Conservation (phyloP, 2,113 vertebrate genomes). For the Chloroceryle aenea region DNA sequence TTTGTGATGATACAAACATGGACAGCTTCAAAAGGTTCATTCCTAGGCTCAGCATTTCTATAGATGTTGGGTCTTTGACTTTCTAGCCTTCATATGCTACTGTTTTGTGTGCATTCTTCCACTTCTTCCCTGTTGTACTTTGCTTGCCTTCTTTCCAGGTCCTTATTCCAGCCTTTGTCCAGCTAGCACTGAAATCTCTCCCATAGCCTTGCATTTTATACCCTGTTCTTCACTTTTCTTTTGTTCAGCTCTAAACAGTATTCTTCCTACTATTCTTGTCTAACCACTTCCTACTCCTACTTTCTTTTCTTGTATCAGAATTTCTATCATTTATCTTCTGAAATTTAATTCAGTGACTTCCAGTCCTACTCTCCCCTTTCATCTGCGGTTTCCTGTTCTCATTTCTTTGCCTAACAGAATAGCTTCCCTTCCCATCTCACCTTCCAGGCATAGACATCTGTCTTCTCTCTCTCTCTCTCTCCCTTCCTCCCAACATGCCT, state of each 20-base stretch:
- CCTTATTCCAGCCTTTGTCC: not conserved
- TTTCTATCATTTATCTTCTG: not conserved
- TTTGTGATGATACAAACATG: not conserved
- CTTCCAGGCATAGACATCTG: not conserved
- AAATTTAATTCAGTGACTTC: not conserved
- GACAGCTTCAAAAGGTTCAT: not conserved
- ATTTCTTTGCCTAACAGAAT: not conserved
- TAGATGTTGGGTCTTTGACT: not conserved
- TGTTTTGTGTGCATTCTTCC: not conserved
- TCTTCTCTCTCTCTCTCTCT: not conserved
- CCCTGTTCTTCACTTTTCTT: not conserved
- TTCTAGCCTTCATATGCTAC: not conserved
- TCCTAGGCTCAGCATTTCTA: not conserved
- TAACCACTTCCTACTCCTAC: not conserved
- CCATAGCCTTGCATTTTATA: accelerated
- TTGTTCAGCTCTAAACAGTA: not conserved
- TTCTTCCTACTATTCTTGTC: not conserved
- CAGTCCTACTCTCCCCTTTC: not conserved
- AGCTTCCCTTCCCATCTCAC: not conserved
- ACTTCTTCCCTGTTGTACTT: not conserved
- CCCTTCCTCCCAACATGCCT: not conserved
- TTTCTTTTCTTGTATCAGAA: not conserved
- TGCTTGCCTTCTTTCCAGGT: not conserved
- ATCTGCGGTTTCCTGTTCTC: not conserved
- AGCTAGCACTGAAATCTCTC: not conserved